Conservation (phyloP, 2,797 vertebrate species). For the Hybognathus amarus region DNA sequence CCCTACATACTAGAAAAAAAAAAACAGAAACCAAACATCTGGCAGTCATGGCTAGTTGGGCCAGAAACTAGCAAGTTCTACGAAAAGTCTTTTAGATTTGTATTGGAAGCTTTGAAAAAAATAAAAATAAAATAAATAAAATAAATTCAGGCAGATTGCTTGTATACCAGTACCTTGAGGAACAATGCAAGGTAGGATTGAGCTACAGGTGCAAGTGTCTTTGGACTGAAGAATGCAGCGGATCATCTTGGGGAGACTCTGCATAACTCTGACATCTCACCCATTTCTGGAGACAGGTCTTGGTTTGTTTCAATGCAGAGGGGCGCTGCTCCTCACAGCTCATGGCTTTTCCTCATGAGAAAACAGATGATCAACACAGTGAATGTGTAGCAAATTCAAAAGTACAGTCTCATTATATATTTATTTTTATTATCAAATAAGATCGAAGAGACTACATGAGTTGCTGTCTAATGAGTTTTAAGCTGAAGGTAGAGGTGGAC, state of each 20-base stretch:
- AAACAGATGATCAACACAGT: not conserved
- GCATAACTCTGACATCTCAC: conserved; percentile 79
- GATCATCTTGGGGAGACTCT: conserved; percentile 89
- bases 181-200: conserved; percentile 93
- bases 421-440: no score
- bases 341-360: conserved; percentile 67
- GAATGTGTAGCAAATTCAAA: not conserved
- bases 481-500: conserved; percentile 82
- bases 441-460: conserved; percentile 78
- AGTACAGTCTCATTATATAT: not conserved
- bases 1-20: not conserved
- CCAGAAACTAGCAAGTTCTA: not conserved
- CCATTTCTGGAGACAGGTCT: conserved; percentile 83
- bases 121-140: not conserved
- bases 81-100: not conserved
- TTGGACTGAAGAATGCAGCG: conserved; percentile 83
- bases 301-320: conserved; percentile 83
- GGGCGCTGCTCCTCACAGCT: conserved; percentile 86
- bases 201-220: conserved; percentile 89
- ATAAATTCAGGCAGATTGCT: not conserved
- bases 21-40: not conserved
- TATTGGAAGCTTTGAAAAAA: not conserved
- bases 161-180: conserved; percentile 84
- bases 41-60: not conserved
- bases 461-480: conserved; percentile 79